These are phyloP conservation scores for Coreoperca whiteheadi DNA, from an alignment of 2,113 vertebrate species.

Conservation along the genomic window DNA sequence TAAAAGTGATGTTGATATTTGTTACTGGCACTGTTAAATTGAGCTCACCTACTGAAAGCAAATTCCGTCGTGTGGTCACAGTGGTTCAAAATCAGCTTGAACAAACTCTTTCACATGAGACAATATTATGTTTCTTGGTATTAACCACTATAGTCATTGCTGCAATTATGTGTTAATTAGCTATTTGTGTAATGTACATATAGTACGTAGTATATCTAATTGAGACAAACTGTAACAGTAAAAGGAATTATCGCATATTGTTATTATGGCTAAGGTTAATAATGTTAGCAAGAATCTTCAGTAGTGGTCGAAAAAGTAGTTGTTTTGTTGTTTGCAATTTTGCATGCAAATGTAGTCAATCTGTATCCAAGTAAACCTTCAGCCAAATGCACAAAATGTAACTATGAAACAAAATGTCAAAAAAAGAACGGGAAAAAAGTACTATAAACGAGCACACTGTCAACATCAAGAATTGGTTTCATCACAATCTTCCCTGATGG, in stretches of 20 bases:
- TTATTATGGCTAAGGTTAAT: no score
- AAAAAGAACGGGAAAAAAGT: neutral
- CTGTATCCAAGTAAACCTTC: neutral
- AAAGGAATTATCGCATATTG: neutral
- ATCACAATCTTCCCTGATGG: conserved; percentile 55
- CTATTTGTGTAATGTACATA: no score
- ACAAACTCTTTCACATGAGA: no score
- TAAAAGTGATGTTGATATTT: no score
- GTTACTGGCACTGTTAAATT: no score
- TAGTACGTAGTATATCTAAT: neutral
- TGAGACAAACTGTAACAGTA: neutral
- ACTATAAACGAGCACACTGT: conserved; percentile 1
- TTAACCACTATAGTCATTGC: no score
- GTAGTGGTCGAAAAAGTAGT: neutral
- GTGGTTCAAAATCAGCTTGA: no score
- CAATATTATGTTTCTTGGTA: no score
- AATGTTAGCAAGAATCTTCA: neutral
- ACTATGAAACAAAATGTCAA: neutral
- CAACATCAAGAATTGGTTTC: conserved; percentile 54
- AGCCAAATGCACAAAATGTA: conserved; percentile 6
- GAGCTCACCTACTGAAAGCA: no score
- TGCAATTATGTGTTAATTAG: no score
- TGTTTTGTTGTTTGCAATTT: neutral
- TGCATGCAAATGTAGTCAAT: neutral
- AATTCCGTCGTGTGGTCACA: no score